Evolutionary conservation across 92 coral and sea anemone species (phyloP).

Genomic region (Palythoa heliodiscus): DNA sequence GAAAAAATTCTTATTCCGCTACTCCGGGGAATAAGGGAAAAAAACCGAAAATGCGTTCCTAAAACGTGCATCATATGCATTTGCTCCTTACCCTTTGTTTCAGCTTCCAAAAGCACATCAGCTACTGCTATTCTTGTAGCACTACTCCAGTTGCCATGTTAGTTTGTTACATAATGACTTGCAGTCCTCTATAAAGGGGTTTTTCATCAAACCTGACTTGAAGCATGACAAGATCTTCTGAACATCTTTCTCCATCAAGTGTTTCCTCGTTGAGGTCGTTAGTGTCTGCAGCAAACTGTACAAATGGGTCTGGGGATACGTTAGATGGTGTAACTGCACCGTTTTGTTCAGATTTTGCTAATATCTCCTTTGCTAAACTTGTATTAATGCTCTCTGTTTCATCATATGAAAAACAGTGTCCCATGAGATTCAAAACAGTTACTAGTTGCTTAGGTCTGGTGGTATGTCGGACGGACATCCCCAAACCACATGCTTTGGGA

Average conservation of each 20-base stretch:
- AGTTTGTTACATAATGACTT: too few relatives aligned
- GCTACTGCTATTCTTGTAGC: too few relatives aligned
- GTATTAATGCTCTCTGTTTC: slow-evolving; percentile 47
- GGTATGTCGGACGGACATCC: slow-evolving; percentile 29
- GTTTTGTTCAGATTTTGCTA: slow-evolving; percentile 26
- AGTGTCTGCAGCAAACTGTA: slow-evolving; percentile 47
- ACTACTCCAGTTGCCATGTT: too few relatives aligned
- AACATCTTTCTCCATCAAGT: slow-evolving; percentile 15
- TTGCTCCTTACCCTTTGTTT: too few relatives aligned
- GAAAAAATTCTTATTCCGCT: too few relatives aligned
- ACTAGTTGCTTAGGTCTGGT: neutral
- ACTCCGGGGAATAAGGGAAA: too few relatives aligned
- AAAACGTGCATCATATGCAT: too few relatives aligned
- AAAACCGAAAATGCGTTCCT: too few relatives aligned
- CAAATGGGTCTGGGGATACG: slow-evolving; percentile 30
- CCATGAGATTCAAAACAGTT: slow-evolving; percentile 50
- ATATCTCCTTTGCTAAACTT: slow-evolving; percentile 34
- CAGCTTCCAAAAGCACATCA: too few relatives aligned
- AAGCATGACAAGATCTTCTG: too few relatives aligned
- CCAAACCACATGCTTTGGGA: slow-evolving; percentile 39
- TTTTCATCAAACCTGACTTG: too few relatives aligned
- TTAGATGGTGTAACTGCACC: slow-evolving; percentile 43
- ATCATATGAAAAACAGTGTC: slow-evolving; percentile 49
- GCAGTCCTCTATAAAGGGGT: too few relatives aligned
- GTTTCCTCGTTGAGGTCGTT: slow-evolving; percentile 58